These are phyloP conservation scores for Paramormyrops hopkinsi DNA, from an alignment of 2,797 vertebrate genomes.

Conservation along the genomic window DNA sequence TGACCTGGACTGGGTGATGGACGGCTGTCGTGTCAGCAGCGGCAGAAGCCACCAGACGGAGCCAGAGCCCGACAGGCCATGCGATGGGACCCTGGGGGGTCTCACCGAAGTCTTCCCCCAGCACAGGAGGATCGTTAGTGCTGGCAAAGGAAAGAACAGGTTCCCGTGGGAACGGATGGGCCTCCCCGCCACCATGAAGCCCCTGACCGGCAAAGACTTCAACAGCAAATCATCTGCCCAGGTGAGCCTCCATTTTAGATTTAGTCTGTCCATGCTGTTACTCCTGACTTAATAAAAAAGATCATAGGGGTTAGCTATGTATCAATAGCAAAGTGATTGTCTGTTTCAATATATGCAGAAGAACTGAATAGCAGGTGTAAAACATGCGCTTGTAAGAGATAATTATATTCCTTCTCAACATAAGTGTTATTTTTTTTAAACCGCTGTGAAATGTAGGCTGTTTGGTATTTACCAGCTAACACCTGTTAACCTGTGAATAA, in stretches of 20 bases:
- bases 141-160: conserved; percentile 81
- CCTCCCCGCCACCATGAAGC: conserved; percentile 47
- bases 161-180: conserved; percentile 81
- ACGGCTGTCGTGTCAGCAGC: conserved; percentile 66
- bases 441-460: not conserved
- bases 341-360: not conserved
- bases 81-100: conserved; percentile 52
- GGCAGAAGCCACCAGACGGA: conserved; percentile 63
- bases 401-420: conserved; percentile 3
- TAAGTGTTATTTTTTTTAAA: not conserved
- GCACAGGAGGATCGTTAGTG: conserved; percentile 76
- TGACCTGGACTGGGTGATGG: conserved; percentile 79
- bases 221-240: conserved; percentile 50
- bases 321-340: not conserved
- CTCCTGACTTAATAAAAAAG: not conserved
- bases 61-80: conserved; percentile 44
- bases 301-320: not conserved
- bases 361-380: not conserved
- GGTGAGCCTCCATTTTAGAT: conserved; percentile 43
- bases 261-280: not conserved
- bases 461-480: not conserved
- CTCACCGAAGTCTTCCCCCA: conserved; percentile 43
- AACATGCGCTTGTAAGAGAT: not conserved
- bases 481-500: not conserved
- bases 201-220: conserved; percentile 41